A percentile compares a stretch with the other conserved stretches of the same genome.
Evolutionary conservation across 1,140 invertebrate species (phyloP).

Genomic region (Eulimnadia texana): DNA sequence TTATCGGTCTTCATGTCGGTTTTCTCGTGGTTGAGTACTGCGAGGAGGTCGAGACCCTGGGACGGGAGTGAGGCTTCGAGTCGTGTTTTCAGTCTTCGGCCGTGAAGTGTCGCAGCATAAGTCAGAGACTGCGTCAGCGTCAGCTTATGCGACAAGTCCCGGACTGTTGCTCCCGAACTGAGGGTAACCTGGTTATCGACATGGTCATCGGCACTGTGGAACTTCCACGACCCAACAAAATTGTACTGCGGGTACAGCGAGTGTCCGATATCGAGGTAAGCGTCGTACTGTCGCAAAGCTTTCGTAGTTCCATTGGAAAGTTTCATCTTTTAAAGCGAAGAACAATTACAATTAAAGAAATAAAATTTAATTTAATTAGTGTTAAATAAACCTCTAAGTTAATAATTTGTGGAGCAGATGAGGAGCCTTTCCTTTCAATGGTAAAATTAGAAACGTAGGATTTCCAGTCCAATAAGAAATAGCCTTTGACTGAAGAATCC

Average conservation of each 20-base stretch:
- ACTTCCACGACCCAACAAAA: slow-evolving; percentile 43
- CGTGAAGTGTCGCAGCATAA: background rate
- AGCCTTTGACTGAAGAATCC: slow-evolving; percentile 46
- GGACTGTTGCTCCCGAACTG: slow-evolving; percentile 29
- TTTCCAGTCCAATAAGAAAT: slow-evolving; percentile 39
- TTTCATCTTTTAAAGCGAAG: slow-evolving; percentile 45
- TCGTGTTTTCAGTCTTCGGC: background rate
- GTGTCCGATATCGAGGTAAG: slow-evolving; percentile 47
- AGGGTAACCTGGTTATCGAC: slow-evolving; percentile 37
- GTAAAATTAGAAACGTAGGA: slow-evolving; percentile 41
- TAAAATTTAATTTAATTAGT: background rate
- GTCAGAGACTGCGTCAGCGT: slow-evolving; percentile 2
- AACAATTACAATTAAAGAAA: background rate
- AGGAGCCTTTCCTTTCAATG: slow-evolving; percentile 39
- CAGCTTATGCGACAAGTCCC: background rate
- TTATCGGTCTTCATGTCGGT: background rate
- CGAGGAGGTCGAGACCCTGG: background rate
- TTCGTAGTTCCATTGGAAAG: slow-evolving; percentile 46
- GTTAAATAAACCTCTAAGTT: background rate
- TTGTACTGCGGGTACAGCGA: slow-evolving; percentile 60
- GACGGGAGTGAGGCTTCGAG: slow-evolving; percentile 10
- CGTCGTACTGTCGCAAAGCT: slow-evolving; percentile 39
- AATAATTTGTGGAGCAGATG: background rate
- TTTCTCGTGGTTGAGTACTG: background rate
- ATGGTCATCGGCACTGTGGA: slow-evolving; percentile 36